A percentile compares a stretch with the other conserved stretches of the same genome.
These are phyloP conservation scores for Acronicta alni DNA, from an alignment of 2,888 invertebrate species.

Conservation along the genomic window DNA sequence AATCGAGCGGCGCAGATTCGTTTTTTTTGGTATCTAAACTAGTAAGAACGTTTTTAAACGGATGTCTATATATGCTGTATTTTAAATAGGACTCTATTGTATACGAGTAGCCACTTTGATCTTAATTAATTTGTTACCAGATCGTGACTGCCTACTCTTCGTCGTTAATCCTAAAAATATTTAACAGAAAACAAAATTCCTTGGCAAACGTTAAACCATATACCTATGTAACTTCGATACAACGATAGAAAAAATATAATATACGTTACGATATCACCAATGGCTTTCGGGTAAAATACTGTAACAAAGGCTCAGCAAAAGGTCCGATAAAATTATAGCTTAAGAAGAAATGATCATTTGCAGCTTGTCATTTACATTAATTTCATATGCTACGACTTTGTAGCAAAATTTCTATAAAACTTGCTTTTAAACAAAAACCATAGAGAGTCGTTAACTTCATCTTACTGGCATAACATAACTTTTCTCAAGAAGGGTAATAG, in stretches of 20 bases:
- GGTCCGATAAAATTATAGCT: background rate
- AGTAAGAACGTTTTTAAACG: constrained; percentile 75
- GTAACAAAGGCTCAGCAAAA: too few relatives aligned
- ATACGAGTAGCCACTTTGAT: constrained; percentile 35
- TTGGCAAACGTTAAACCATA: too few relatives aligned
- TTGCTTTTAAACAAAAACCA: constrained; percentile 8
- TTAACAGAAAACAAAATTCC: too few relatives aligned
- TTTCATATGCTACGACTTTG: background rate
- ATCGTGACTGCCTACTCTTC: background rate
- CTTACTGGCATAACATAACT: constrained; percentile 11
- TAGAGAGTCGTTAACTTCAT: constrained; percentile 8
- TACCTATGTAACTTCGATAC: too few relatives aligned
- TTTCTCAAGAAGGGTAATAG: constrained; percentile 11
- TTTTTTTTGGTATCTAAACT: constrained; percentile 69
- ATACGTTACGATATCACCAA: too few relatives aligned
- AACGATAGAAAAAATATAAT: too few relatives aligned
- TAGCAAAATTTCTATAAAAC: background rate
- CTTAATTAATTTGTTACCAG: constrained; percentile 24
- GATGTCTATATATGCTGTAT: constrained; percentile 55
- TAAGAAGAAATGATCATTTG: background rate
- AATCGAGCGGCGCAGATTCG: constrained; percentile 68
- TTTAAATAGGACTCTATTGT: constrained; percentile 60
- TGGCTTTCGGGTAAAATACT: too few relatives aligned
- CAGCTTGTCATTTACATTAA: constrained; percentile 4
- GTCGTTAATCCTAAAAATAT: too few relatives aligned